phyloP scores from a whole-genome alignment of 1,140 invertebrate species.

The Hyposmocoma kahamanoa region DNA sequence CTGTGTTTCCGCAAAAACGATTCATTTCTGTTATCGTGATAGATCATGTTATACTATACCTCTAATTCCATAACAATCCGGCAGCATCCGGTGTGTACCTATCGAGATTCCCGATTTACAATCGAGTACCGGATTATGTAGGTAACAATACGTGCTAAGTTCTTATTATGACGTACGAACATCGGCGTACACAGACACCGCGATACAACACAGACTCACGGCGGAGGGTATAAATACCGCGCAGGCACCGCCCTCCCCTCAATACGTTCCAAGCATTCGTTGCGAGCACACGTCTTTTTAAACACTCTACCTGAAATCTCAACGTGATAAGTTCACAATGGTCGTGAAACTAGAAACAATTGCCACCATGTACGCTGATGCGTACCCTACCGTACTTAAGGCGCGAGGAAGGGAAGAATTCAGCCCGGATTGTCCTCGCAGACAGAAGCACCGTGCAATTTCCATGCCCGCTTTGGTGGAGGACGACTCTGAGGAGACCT shows the following conservation, averaged over 20 bases:
- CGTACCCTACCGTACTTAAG: slow-evolving; percentile 50
- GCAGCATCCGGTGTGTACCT: too few species aligned
- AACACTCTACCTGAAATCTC: slow-evolving; percentile 5
- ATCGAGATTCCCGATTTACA: too few species aligned
- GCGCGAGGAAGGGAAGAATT: slow-evolving; percentile 40
- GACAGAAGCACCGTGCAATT: slow-evolving; percentile 38
- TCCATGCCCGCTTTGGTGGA: slow-evolving; percentile 55
- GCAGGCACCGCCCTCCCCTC: slow-evolving; percentile 36
- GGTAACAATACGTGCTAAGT: too few species aligned
- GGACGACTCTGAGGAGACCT: slow-evolving; percentile 60
- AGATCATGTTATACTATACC: too few species aligned
- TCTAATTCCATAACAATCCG: too few species aligned
- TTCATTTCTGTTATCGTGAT: too few species aligned
- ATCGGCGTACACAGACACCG: too few species aligned
- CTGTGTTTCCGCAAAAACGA: too few species aligned
- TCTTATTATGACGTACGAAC: too few species aligned
- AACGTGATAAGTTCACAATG: slow-evolving; percentile 43
- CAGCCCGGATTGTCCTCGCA: slow-evolving; percentile 21
- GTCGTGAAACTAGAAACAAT: slow-evolving; percentile 63
- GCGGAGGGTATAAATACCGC: slow-evolving; percentile 51
- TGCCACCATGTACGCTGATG: slow-evolving; percentile 49
- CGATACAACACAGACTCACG: too few species aligned
- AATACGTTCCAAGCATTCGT: slow-evolving; percentile 38
- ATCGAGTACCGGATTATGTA: too few species aligned
- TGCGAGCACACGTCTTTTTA: slow-evolving; percentile 29